Conservation (phyloP, 2,888 invertebrate genomes). For the Oscheius sp. region DNA sequence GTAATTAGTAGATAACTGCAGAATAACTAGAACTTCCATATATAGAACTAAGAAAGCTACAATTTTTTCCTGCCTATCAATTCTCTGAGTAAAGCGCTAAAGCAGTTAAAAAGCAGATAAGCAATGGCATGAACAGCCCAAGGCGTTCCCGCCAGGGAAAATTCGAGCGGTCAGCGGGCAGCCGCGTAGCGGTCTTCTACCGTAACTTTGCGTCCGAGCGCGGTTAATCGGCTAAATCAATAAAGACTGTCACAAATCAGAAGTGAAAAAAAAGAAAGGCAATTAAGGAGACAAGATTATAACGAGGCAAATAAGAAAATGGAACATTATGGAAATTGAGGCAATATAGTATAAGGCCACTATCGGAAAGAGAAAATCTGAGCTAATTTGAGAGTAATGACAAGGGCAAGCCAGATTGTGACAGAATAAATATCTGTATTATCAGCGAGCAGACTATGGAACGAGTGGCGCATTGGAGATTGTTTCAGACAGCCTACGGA, state of each 20-base stretch:
- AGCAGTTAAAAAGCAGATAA: too few relatives aligned
- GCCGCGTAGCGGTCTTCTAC: slow-evolving; percentile 22
- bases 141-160: neutral
- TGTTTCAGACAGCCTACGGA: neutral
- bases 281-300: too few relatives aligned
- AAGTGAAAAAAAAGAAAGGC: neutral
- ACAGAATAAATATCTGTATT: neutral
- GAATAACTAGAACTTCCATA: too few relatives aligned
- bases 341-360: neutral
- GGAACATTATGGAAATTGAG: too few relatives aligned
- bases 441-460: neutral
- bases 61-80: too few relatives aligned
- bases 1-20: too few relatives aligned
- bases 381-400: neutral
- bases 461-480: neutral
- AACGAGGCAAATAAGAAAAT: too few relatives aligned
- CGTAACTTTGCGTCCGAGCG: slow-evolving; percentile 20
- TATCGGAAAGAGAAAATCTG: neutral
- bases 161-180: slow-evolving; percentile 18
- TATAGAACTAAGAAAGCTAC: too few relatives aligned
- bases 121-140: too few relatives aligned
- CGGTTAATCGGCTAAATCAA: slow-evolving; percentile 24
- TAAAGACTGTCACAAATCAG: neutral
- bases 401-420: neutral
- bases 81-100: too few relatives aligned